Evolutionary conservation across 2,888 invertebrate species (phyloP).

Genomic region (Lucinisca nassula): DNA sequence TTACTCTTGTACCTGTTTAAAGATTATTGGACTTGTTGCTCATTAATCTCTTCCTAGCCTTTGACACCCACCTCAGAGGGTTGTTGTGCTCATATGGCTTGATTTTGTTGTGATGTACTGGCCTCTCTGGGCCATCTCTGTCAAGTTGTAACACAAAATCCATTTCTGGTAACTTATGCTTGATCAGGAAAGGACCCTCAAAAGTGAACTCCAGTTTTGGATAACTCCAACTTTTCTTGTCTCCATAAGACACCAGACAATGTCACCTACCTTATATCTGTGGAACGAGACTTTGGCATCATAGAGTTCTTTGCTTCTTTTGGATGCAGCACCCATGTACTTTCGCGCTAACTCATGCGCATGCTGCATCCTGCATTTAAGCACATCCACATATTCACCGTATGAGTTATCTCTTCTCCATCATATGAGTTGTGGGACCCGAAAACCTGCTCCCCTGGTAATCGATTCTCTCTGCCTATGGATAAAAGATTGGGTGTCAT

Average conservation of each 20-base stretch:
- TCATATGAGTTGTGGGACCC: not conserved
- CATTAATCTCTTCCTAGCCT: not conserved
- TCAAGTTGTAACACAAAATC: conserved; percentile 4
- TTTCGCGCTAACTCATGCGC: not conserved
- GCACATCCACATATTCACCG: conserved; percentile 7
- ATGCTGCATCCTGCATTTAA: not conserved
- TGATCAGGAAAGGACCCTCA: conserved; percentile 16
- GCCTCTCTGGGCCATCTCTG: not conserved
- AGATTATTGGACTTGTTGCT: not conserved
- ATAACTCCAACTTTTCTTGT: not conserved
- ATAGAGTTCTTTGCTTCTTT: not conserved
- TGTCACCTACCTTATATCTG: conserved; percentile 2
- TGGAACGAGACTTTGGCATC: not conserved
- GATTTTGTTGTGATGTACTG: conserved; percentile 35
- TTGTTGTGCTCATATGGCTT: conserved; percentile 22
- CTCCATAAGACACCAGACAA: not conserved
- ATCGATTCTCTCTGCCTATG: not conserved
- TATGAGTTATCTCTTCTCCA: not conserved
- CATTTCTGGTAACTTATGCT: not conserved
- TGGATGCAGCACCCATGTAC: not conserved
- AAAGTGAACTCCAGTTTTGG: conserved; percentile 16
- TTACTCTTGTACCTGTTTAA: not conserved
- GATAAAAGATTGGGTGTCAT: conserved; percentile 28
- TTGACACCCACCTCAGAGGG: not conserved
- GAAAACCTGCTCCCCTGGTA: not conserved